phyloP scores from a whole-genome alignment of 37 sponge, comb jelly and placozoan genomes.

The Chondrilla cf. caribensis region DNA sequence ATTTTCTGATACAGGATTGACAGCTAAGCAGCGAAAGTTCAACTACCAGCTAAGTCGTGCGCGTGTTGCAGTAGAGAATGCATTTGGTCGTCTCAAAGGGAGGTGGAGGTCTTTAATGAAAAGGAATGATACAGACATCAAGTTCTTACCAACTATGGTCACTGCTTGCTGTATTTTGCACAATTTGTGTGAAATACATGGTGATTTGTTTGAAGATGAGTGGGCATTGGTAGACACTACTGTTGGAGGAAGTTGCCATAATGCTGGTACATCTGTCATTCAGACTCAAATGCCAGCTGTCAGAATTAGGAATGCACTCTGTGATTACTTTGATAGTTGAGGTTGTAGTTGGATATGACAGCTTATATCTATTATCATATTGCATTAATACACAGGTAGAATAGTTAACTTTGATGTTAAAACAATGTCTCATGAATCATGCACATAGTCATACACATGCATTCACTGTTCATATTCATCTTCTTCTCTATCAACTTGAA shows the following conservation, averaged over 20 bases:
- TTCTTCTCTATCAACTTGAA: too few relatives aligned
- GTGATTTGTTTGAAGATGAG: conserved; percentile 9
- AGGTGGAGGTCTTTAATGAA: conserved; percentile 25
- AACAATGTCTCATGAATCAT: not conserved
- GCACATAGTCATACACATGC: not conserved
- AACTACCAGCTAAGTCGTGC: conserved; percentile 17
- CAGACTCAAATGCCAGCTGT: not conserved
- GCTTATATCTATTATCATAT: too few relatives aligned
- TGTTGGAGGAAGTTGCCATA: not conserved
- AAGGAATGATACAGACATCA: not conserved
- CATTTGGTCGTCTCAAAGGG: conserved; percentile 20
- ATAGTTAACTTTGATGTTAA: too few relatives aligned
- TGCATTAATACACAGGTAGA: too few relatives aligned
- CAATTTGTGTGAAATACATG: conserved; percentile 5
- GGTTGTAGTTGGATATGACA: not conserved
- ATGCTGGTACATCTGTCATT: not conserved
- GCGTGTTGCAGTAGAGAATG: conserved; percentile 18
- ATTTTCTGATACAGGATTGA: conserved; percentile 5
- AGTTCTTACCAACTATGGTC: not conserved
- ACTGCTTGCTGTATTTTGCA: conserved; percentile 26
- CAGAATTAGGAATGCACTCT: not conserved
- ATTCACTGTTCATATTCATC: not conserved
- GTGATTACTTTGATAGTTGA: not conserved
- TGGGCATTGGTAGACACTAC: not conserved
- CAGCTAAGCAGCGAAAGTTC: not conserved